phyloP scores from a whole-genome alignment of 2,888 invertebrate genomes.

The Drosophila acutilabella region DNA sequence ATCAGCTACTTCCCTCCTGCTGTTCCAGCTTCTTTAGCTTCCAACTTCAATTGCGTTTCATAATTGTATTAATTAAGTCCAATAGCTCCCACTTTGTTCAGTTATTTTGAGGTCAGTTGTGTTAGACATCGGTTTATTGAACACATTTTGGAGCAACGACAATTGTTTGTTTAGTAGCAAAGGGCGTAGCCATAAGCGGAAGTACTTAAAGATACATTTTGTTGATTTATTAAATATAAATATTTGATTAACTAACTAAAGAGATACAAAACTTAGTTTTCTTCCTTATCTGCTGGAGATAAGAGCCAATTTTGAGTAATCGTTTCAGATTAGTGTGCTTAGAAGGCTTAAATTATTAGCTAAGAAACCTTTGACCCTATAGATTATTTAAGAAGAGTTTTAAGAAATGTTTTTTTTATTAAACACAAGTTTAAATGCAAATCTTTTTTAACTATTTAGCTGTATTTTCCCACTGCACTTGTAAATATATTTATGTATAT shows the following conservation, averaged over 20 bases:
- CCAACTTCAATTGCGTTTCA: background rate
- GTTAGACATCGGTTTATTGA: conserved; percentile 31
- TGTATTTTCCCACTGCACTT: background rate
- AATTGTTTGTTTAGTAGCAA: conserved; percentile 25
- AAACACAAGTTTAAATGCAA: too few species aligned
- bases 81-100: conserved; percentile 32
- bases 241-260: background rate
- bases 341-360: background rate
- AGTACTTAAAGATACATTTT: conserved; percentile 21
- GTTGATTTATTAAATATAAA: conserved; percentile 41
- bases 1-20: conserved; percentile 19
- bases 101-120: conserved; percentile 36
- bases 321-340: background rate
- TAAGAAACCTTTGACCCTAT: background rate
- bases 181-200: conserved; percentile 14
- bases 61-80: conserved; percentile 50
- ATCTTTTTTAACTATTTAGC: background rate
- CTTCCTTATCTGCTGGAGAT: background rate
- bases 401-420: too few species aligned
- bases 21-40: conserved; percentile 1
- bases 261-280: background rate
- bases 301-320: background rate
- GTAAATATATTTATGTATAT: background rate
- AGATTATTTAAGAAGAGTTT: background rate
- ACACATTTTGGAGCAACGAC: conserved; percentile 21